Base-by-base conservation (phyloP, 1,140 invertebrate species). In the Drosophila sturtevanti region DNA sequence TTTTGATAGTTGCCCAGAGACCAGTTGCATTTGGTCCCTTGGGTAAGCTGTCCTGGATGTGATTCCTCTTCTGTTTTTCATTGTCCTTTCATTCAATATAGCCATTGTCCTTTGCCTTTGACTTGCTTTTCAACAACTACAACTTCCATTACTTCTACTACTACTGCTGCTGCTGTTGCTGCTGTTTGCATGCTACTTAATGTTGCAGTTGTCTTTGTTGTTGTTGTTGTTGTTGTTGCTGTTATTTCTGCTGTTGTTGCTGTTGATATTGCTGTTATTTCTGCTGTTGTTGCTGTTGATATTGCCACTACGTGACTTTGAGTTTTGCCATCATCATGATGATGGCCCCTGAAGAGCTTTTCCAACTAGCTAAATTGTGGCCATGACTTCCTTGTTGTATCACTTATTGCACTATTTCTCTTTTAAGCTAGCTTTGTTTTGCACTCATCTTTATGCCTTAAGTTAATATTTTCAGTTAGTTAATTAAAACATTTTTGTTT, bases 111-210 rank as follows among this genome's bases (percentile, higher is more conserved):
- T 69, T 78, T 48, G 41, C 59, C 82, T 75, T 72, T 64, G 67
- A 58, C 69, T 69, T 70, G 61, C 66, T 56, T 54, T 54, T 44
- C 14, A 44, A 44, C 41, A 9, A 48, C 41, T 21, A 9, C 4
- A 2, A 44, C 16, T 31, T 6, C 27, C 0, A 31, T 31, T 31
- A 31, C 27, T 31, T 31, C 4, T 31, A 24, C 24, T 24, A 24
- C 18, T 21, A 1, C 16, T 61, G 48, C 31, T 61, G 54, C 56
- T 44, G 63, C 61, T 74, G 41, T 60, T 67, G 55, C 41, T 66
- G 41, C 31, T 60, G 78, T 78, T 86, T 87, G 81, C 82, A 87
- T 87, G 78, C 55, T 68, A 81, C 75, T 87, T 87, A 77, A 77
- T 85, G 81, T 71, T 73, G 64, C 63, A 73, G 54, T 52, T 72